Base-by-base conservation (phyloP, 2,113 vertebrate genomes). In the Elaphurus davidianus region DNA sequence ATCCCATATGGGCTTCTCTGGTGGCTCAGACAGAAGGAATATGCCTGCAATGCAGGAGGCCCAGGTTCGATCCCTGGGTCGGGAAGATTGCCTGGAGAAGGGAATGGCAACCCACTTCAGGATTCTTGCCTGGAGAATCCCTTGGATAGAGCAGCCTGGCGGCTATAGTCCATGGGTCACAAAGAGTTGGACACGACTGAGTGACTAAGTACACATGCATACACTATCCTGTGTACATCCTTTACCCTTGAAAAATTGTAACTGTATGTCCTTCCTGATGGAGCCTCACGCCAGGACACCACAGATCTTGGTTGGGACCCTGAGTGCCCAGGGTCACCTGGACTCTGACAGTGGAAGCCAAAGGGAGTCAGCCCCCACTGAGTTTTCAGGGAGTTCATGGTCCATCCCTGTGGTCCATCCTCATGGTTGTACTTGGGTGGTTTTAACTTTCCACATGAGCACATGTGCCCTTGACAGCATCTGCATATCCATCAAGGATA, bases 401-500 rank as follows among this genome's bases (percentile, higher is more conserved):
- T 71, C 67, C 19, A 3, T 71, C n/a, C 19, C 67, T 23, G 67
- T 71, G 67, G 14, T 6, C 36, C 12, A 5, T 15, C 2, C 12
- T 2, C 55, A 16, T 13, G 12, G n/a, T 15, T 6, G 0, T n/a
- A 2, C 23, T 3, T 59, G 8, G 27, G 0, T 36, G 47, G 27
- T 30, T 67, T 9, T 74, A 36, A 28, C 62, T 55, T 55, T 33
- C 45, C 33, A n/a, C 1, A 0, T 71, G 78, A 89, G 82, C 40
- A 52, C 5, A 0, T 9, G 47, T 93, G 76, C 14, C 43, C 52
- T 11, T 2, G 2, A n/a, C 27, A 36, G 15, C 25, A 1, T 19
- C 3, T 28, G 5, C 15, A 8, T 25, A 7, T 36, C 54, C 13
- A 2, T 55, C 16, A 14, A 7, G 14, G 55, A 43, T 45, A 28